Base-by-base conservation (phyloP, 2,888 invertebrate genomes). In the Drosophila nigricruria region DNA sequence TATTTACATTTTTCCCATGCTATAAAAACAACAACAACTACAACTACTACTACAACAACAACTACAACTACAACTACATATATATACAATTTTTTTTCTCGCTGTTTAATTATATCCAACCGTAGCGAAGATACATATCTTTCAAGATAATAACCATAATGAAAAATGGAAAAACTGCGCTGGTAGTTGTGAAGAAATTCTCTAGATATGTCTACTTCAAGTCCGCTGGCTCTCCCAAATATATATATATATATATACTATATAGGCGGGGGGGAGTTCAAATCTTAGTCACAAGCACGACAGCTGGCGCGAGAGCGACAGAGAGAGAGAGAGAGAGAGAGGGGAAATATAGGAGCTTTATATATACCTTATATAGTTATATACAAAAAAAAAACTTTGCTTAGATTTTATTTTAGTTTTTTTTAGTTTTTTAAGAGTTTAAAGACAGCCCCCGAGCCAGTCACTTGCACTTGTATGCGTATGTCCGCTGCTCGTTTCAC, bases 1-100 rank as follows among this genome's bases (percentile, higher is more conserved):
- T 91, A 92, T 91, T 91, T 90, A 91, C 91, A 91, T 91, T 92
- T 91, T 91, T 91, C 91, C 91, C 91, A 91, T 91, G 91, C 83
- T 86, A 83, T 78, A 79, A 70, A 62, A 61, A 77, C 62, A 70
- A 54, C 59, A 73, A 52, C 52, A 69, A 70, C 53, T 70, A 63
- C 36, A 20, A 50, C 49, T 12, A 49, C 34, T 59, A 38, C 38
- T n/a, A 12, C 49, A 10, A 16, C 52, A 73, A 75, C 30, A 59
- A 52, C 45, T 47, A 49, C 64, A 47, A 61, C 36, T 10, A 47
- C 27, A n/a, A 1, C 6, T n/a, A 49, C 18, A 30, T 12, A 52
- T 23, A 60, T 49, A 34, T 34, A 52, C n/a, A 52, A 42, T 36
- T 45, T 73, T 78, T 79, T 88, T 88, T 77, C 81, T 84, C 81